Percentiles rank a stretch among this genome's conserved stretches.
phyloP scores from a whole-genome alignment of 1,140 invertebrate genomes.

The Drosophila auraria region DNA sequence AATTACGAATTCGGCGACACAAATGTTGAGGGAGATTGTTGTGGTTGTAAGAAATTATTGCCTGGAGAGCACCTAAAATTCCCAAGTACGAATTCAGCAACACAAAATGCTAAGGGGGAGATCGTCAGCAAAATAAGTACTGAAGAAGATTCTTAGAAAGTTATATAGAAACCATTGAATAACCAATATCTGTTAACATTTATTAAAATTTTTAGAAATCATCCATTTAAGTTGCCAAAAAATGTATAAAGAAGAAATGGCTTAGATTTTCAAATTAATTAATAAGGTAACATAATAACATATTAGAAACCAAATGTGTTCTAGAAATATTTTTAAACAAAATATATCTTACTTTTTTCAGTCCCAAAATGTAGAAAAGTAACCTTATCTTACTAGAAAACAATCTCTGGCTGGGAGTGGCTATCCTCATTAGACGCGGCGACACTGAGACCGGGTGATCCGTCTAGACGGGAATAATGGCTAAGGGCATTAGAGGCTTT shows the following conservation, averaged over 20 bases:
- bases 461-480: constrained; percentile 69
- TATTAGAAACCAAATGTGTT: not conserved
- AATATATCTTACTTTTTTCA: not conserved
- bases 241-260: not conserved
- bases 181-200: too few relatives aligned
- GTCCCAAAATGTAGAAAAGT: not conserved
- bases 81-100: too few relatives aligned
- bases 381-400: constrained; percentile 4
- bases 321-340: not conserved
- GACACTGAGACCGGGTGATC: constrained; percentile 5
- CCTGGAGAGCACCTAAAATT: too few relatives aligned
- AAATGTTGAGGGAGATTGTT: too few relatives aligned
- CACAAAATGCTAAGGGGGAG: too few relatives aligned
- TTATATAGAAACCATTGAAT: too few relatives aligned
- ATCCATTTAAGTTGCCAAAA: not conserved
- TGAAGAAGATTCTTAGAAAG: too few relatives aligned
- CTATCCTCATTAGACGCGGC: constrained; percentile 56
- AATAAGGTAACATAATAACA: not conserved
- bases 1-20: too few relatives aligned
- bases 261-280: too few relatives aligned
- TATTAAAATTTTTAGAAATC: not conserved
- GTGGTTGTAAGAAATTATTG: too few relatives aligned
- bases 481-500: constrained; percentile 28
- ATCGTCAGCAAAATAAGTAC: too few relatives aligned
- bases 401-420: constrained; percentile 5